These are phyloP conservation scores for Eupithecia inturbata DNA, from an alignment of 2,888 invertebrate species.

Conservation along the genomic window DNA sequence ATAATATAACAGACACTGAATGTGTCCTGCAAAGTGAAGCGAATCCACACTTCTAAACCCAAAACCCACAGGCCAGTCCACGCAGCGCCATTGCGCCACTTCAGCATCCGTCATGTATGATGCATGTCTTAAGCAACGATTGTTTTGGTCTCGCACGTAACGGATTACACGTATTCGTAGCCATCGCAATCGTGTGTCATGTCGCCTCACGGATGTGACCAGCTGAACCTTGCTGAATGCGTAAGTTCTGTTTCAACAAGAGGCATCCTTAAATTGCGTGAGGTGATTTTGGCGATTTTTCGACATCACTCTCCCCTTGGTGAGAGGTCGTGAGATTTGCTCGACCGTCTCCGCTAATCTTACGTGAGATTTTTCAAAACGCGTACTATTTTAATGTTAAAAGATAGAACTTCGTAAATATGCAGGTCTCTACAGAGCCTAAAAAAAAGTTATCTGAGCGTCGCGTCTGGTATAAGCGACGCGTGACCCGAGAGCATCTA, in stretches of 20 bases:
- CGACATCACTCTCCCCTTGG: too few species aligned
- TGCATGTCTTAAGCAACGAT: constrained; percentile 17
- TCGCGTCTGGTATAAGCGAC: too few species aligned
- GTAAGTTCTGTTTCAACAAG: neutral
- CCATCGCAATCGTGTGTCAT: constrained; percentile 1
- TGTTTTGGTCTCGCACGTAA: constrained; percentile 19
- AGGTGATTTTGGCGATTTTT: too few species aligned
- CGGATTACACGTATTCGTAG: neutral
- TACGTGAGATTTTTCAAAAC: too few species aligned
- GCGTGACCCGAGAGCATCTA: too few species aligned
- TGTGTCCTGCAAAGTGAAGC: neutral
- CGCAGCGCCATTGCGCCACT: constrained; percentile 17
- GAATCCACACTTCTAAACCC: neutral
- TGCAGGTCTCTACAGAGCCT: too few species aligned
- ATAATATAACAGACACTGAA: neutral
- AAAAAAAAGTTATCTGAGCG: too few species aligned
- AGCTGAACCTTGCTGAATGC: neutral
- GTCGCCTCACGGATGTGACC: constrained; percentile 18
- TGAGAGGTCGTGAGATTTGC: too few species aligned
- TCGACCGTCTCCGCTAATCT: too few species aligned
- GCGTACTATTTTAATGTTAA: too few species aligned
- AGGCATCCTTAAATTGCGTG: too few species aligned
- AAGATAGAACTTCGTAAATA: too few species aligned
- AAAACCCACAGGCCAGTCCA: neutral
- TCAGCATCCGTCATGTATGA: constrained; percentile 13